Percentiles rank a stretch among this genome's conserved stretches.
Conservation (phyloP, 2,797 vertebrate species). For the Cyprinodon diabolis region DNA sequence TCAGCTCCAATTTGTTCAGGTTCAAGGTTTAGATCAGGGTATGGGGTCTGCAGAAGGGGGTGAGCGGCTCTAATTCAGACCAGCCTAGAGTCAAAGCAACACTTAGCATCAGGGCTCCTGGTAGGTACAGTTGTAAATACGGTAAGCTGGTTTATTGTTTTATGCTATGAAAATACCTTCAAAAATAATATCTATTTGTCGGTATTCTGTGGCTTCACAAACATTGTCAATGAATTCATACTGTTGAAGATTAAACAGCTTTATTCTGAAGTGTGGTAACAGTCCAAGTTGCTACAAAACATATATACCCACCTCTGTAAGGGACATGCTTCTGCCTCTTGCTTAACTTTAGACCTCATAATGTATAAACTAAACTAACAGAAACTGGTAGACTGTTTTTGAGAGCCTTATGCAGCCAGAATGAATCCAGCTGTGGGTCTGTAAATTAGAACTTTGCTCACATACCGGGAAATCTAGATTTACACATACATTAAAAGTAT, state of each 20-base stretch:
- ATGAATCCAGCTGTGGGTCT: neutral
- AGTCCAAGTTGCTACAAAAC: neutral
- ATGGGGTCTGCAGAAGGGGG: slow-evolving; percentile 39
- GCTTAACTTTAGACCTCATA: neutral
- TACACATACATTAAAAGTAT: no score
- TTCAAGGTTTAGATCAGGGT: slow-evolving; percentile 54
- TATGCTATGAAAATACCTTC: neutral
- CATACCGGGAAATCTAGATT: no score
- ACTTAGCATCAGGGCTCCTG: slow-evolving; percentile 40
- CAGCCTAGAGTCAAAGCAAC: slow-evolving; percentile 59
- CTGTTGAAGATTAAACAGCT: neutral
- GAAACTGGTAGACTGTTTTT: neutral
- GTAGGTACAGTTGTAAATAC: neutral
- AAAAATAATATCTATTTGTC: neutral
- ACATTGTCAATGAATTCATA: neutral
- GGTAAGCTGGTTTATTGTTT: neutral
- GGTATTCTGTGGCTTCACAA: neutral
- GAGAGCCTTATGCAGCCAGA: neutral
- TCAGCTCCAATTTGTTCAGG: slow-evolving; percentile 56
- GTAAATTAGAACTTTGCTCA: no score
- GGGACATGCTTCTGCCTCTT: neutral
- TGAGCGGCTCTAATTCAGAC: slow-evolving; percentile 61
- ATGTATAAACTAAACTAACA: neutral
- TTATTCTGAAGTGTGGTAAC: neutral
- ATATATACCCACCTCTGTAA: neutral